Evolutionary conservation across 1,140 invertebrate genomes (phyloP).

Genomic region (Zaprionus ornatus): DNA sequence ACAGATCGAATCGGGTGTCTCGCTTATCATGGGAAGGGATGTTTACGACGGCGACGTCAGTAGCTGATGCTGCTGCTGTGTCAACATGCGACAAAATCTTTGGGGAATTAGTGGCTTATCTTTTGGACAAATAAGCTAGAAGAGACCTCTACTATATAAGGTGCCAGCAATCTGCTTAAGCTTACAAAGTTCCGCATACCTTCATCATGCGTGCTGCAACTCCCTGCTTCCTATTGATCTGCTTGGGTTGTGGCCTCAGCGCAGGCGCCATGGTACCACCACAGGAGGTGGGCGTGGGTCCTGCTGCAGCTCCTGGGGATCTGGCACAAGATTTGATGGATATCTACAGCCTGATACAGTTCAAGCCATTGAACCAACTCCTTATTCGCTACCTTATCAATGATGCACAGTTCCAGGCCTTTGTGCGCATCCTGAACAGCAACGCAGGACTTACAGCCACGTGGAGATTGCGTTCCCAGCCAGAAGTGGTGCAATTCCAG

Average conservation of each 20-base stretch:
- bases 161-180: not conserved
- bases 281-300: not conserved
- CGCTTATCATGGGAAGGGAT: conserved; percentile 30
- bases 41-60: conserved; percentile 30
- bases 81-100: conserved; percentile 67
- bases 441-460: conserved; percentile 52
- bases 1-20: conserved; percentile 65
- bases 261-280: not conserved
- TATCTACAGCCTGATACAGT: conserved; percentile 57
- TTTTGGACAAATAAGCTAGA: conserved; percentile 10
- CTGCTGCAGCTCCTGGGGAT: conserved; percentile 41
- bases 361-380: conserved; percentile 62
- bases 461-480: conserved; percentile 66
- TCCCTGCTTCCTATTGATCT: conserved; percentile 25
- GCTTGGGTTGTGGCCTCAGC: conserved; percentile 26
- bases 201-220: conserved; percentile 17
- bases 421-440: conserved; percentile 71
- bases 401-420: conserved; percentile 72
- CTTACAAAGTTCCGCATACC: not conserved
- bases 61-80: not conserved
- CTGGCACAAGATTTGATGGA: conserved; percentile 69
- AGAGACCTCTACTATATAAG: conserved; percentile 24
- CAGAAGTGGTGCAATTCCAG: conserved; percentile 62
- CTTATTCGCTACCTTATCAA: conserved; percentile 71
- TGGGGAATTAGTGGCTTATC: conserved; percentile 39